Evolutionary conservation across 2,113 vertebrate species (phyloP), one percentile per base, ranked within the genome.

Genomic region (Onychostruthus taczanowskii): DNA sequence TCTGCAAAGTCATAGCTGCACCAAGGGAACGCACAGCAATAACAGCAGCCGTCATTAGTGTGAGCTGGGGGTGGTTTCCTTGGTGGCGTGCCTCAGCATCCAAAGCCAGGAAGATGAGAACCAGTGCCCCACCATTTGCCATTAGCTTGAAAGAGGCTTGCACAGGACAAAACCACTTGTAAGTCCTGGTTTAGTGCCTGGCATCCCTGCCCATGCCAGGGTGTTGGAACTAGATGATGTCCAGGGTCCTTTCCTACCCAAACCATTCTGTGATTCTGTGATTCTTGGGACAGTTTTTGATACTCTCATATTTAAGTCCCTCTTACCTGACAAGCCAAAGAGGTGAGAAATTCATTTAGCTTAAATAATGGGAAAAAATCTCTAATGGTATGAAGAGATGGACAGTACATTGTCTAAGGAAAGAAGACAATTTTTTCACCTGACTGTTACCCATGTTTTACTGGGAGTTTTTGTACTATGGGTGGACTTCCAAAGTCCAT

Each of bases 61-160:
- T 0, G 9, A 92, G 28, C 49, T 5, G 6, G 33, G 16, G 16
- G 10, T 62, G 53, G 27, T 39, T 66, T 66, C 39, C 58, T 86
- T 35, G 23, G 10, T 37, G 39, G 30, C 14, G 10, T 53, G n/a
- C 21, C 6, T 33, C 23, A 43, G 7, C 20, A 58, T 46, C 43
- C 26, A 26, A 77, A 85, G 15, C 6, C 55, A 62, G 50, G 11
- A 72, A 69, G n/a, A 58, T 69, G 16, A 39, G 21, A 80, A 83
- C 4, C 2, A 2, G 13, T 44, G 24, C 6, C 16, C 11, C 0
- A 15, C 11, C 0, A 0, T 63, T 55, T 77, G 21, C 35, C 26
- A 5, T 39, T 22, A 18, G 15, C 46, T 66, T 67, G 50, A 73
- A 68, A 77, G 35, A 74, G 16, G 20, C 9, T 37, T 37, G 37